A percentile compares a stretch with the other conserved stretches of the same genome.
These are phyloP conservation scores for Oscheius sp. DNA, from an alignment of 2,888 invertebrate species.

Conservation along the genomic window DNA sequence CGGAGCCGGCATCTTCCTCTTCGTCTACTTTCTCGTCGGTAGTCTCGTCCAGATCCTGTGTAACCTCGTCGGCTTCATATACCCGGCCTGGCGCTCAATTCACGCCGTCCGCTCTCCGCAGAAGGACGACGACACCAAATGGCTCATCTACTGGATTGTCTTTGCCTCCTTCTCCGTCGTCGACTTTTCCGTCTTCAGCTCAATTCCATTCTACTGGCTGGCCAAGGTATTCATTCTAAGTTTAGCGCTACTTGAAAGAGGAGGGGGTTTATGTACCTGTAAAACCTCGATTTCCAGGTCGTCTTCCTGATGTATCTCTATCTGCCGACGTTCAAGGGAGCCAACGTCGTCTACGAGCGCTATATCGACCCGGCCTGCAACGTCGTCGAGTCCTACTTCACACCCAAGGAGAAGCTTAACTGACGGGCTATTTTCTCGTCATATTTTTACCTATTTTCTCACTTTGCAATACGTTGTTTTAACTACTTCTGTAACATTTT, in stretches of 20 bases:
- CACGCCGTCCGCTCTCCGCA: constrained; percentile 76
- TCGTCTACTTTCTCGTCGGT: constrained; percentile 91
- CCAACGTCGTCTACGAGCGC: constrained; percentile 74
- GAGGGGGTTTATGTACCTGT: too few species aligned
- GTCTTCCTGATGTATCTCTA: constrained; percentile 76
- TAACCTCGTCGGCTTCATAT: constrained; percentile 91
- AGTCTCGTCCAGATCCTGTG: constrained; percentile 93
- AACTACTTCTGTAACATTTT: too few species aligned
- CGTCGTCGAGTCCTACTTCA: constrained; percentile 32
- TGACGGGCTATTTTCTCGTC: too few species aligned
- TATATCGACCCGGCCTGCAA: constrained; percentile 72
- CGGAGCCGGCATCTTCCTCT: constrained; percentile 75
- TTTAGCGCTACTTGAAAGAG: neutral
- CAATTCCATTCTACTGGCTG: constrained; percentile 84
- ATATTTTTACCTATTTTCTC: too few species aligned
- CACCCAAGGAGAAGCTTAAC: constrained; percentile 10
- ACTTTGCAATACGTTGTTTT: too few species aligned
- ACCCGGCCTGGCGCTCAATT: constrained; percentile 86
- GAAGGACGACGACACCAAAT: constrained; percentile 78
- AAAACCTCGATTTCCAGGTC: constrained; percentile 69
- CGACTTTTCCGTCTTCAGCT: constrained; percentile 85
- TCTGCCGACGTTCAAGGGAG: constrained; percentile 75
- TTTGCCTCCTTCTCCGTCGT: constrained; percentile 89
- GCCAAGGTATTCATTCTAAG: constrained; percentile 66
- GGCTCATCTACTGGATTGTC: constrained; percentile 99